Conservation (phyloP, 2,797 vertebrate genomes). For the Pangasius mekongensis region DNA sequence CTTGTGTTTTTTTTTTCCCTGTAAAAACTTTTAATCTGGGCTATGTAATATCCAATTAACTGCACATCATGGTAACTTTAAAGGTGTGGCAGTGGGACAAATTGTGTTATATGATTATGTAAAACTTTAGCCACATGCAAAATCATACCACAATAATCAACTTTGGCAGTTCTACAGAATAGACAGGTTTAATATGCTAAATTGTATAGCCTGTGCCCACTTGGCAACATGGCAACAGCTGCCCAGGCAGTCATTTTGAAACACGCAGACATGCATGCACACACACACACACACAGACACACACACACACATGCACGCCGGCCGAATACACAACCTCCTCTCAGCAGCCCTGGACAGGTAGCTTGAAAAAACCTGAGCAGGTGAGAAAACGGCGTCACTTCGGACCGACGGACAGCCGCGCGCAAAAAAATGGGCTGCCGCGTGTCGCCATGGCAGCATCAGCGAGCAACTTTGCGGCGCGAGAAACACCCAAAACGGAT, state of each 20-base stretch:
- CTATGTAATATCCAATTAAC: background rate
- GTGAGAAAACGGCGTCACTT: slow-evolving; percentile 26
- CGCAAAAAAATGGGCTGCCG: slow-evolving; percentile 6
- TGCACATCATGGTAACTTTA: background rate
- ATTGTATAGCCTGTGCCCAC: background rate
- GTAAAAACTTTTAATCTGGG: slow-evolving; percentile 4
- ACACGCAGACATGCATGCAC: slow-evolving; percentile 6
- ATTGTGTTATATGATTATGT: background rate
- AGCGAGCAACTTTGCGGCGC: slow-evolving; percentile 44
- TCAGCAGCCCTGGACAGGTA: slow-evolving; percentile 43
- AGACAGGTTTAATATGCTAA: slow-evolving; percentile 4
- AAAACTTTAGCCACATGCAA: slow-evolving; percentile 22
- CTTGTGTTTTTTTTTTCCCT: background rate
- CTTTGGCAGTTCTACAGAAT: background rate
- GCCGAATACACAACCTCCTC: slow-evolving; percentile 40
- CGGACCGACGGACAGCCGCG: background rate
- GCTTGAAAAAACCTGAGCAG: slow-evolving; percentile 34
- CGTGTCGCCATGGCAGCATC: slow-evolving; percentile 46
- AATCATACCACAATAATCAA: background rate
- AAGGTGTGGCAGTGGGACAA: slow-evolving; percentile 22
- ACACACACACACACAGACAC: slow-evolving; percentile 3
- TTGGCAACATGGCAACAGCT: slow-evolving; percentile 50
- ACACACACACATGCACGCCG: background rate
- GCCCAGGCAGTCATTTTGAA: slow-evolving; percentile 32
- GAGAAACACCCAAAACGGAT: slow-evolving; percentile 51